phyloP scores from a whole-genome alignment of 2,113 vertebrate species.

The Heptranchias perlo region DNA sequence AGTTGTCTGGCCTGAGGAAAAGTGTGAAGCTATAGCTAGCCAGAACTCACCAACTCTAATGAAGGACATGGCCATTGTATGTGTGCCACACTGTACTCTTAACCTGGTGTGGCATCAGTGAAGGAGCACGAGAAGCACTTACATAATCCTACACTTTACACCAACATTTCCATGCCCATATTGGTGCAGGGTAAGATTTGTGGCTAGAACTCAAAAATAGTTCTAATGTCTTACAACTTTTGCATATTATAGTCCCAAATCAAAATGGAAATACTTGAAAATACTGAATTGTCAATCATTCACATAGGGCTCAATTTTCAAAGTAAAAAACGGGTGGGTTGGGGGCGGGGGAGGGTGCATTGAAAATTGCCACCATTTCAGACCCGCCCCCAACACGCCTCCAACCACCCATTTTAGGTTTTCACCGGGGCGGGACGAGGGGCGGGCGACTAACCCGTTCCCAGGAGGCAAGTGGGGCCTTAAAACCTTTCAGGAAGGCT shows the following conservation, averaged over 20 bases:
- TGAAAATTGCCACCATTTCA: too few species aligned
- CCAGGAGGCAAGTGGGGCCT: too few species aligned
- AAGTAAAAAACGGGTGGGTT: too few species aligned
- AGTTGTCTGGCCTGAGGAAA: not conserved
- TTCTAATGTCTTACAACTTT: not conserved
- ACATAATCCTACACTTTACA: not conserved
- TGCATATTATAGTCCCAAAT: not conserved
- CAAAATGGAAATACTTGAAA: not conserved
- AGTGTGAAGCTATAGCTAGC: not conserved
- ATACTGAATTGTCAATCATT: not conserved
- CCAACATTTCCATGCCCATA: not conserved
- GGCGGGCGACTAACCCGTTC: too few species aligned
- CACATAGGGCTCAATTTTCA: too few species aligned
- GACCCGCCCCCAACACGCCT: too few species aligned
- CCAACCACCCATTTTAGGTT: too few species aligned
- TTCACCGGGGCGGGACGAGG: too few species aligned
- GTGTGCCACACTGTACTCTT: not conserved
- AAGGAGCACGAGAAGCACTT: not conserved
- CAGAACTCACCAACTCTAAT: not conserved
- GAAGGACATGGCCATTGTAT: not conserved
- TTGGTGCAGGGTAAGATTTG: not conserved
- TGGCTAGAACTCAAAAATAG: not conserved
- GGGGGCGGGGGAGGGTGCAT: too few species aligned
- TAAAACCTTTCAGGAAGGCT: too few species aligned
- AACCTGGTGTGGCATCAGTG: not conserved